A percentile compares a stretch with the other conserved stretches of the same genome.
Evolutionary conservation across 2,888 invertebrate species (phyloP).

Genomic region (Nomada ruficornis): DNA sequence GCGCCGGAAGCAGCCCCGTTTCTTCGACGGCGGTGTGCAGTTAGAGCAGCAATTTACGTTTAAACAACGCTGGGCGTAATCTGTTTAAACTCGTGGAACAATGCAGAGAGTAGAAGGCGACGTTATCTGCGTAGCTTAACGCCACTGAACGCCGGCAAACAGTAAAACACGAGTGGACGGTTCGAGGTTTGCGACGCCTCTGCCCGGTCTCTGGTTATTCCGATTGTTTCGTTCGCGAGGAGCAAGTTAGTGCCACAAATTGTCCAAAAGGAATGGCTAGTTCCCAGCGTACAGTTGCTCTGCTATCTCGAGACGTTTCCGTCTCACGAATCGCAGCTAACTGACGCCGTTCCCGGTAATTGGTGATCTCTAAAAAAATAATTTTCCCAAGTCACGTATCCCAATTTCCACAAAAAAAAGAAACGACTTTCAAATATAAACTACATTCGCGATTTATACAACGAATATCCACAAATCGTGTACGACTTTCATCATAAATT

Average conservation of each 20-base stretch:
- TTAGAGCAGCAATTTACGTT: conserved; percentile 79
- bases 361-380: not conserved
- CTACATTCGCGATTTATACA: too few relatives aligned
- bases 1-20: conserved; percentile 16
- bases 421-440: too few relatives aligned
- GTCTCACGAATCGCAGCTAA: not conserved
- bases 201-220: conserved; percentile 46
- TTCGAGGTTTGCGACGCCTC: conserved; percentile 28
- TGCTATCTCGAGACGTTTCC: not conserved
- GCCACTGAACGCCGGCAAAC: conserved; percentile 75
- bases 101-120: conserved; percentile 72
- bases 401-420: too few relatives aligned
- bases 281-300: too few relatives aligned
- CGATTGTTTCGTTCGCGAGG: conserved; percentile 56
- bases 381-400: too few relatives aligned
- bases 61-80: conserved; percentile 80
- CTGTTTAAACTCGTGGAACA: conserved; percentile 82
- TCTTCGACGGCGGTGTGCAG: conserved; percentile 51
- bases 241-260: conserved; percentile 37
- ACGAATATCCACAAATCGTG: too few relatives aligned
- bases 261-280: conserved; percentile 21
- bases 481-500: too few relatives aligned
- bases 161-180: conserved; percentile 74
- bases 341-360: not conserved
- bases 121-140: conserved; percentile 78